A percentile compares a stretch with the other conserved stretches of the same genome.
phyloP scores from a whole-genome alignment of 2,797 vertebrate genomes.

The Avahi laniger region DNA sequence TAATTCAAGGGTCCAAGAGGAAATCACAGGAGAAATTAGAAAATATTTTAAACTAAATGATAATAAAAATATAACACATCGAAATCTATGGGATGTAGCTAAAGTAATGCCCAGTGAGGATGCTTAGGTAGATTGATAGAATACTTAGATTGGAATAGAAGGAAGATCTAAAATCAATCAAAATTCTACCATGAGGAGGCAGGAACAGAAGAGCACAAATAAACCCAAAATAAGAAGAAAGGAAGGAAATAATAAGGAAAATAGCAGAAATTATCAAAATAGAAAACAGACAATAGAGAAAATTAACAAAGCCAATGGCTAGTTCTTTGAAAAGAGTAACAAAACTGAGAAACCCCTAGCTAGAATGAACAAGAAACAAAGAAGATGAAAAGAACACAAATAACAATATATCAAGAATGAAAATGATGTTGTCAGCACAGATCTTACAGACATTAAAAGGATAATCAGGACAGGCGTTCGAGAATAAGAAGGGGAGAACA shows the following conservation, averaged over 20 bases:
- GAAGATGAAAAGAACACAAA: not conserved
- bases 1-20: not conserved
- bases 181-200: not conserved
- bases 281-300: not conserved
- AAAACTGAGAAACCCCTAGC: not conserved
- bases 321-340: not conserved
- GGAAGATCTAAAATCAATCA: not conserved
- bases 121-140: not conserved
- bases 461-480: not conserved
- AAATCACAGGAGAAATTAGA: not conserved
- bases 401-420: not conserved
- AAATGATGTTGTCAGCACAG: not conserved
- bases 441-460: not conserved
- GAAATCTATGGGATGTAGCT: not conserved
- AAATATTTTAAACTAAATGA: not conserved
- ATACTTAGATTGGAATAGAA: not conserved
- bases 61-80: not conserved
- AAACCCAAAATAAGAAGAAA: not conserved
- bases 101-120: not conserved
- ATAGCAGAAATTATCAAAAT: not conserved
- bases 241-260: not conserved
- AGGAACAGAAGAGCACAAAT: not conserved
- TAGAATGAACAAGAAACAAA: not conserved
- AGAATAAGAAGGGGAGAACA: not conserved
- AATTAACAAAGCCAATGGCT: not conserved